phyloP scores from a whole-genome alignment of 2,888 invertebrate species.

The Phragmatobia fuliginosa region DNA sequence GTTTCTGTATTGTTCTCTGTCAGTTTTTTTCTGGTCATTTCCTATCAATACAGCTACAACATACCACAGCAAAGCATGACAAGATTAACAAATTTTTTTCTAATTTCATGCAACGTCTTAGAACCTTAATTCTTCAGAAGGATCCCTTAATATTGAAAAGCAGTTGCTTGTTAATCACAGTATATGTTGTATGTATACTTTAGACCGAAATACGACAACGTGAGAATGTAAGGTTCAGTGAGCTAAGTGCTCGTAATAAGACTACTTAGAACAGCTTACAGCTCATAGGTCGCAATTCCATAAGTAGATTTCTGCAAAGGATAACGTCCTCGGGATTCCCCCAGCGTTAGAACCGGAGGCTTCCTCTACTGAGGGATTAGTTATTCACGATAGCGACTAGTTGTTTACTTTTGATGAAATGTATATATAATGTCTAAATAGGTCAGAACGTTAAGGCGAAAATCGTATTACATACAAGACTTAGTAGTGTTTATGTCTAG shows the following conservation, averaged over 20 bases:
- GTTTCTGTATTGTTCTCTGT: too few species aligned
- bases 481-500: not conserved
- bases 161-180: not conserved
- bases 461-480: not conserved
- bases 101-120: not conserved
- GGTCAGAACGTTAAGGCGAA: not conserved
- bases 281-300: not conserved
- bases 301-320: not conserved
- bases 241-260: conserved; percentile 1
- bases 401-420: not conserved
- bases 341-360: not conserved
- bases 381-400: not conserved
- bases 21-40: too few species aligned
- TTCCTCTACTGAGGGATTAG: not conserved
- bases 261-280: not conserved
- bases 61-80: too few species aligned
- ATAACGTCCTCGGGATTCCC: not conserved
- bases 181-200: not conserved
- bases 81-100: not conserved
- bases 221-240: not conserved
- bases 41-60: too few species aligned
- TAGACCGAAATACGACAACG: not conserved
- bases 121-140: not conserved
- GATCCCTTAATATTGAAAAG: not conserved
- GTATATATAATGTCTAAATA: not conserved